Base-by-base conservation (phyloP, 64 coral and sea anemone species). In the Actinia equina region DNA sequence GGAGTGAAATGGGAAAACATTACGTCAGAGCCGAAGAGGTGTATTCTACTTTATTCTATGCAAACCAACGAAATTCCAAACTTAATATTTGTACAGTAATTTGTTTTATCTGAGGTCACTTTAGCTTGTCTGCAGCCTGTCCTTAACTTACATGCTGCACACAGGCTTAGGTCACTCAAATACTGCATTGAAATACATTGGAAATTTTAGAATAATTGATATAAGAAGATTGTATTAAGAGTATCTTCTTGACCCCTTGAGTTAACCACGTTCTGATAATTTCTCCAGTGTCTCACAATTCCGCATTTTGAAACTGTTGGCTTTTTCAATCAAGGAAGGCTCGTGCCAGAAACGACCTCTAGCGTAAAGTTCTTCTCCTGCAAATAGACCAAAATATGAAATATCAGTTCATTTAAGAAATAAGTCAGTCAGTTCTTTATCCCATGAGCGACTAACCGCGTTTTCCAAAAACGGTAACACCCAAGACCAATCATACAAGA, bases 341-440 rank as follows among this genome's bases (percentile, higher is more conserved):
- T 99, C 97, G 55, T 89, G 88, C 97, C 97, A 99, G 82, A 99
- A 99, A 37, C 93, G 88, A 6, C 90, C 97, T 56, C 97, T 83
- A 17, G 97, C 93, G 27, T 88, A 84, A 45, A 99, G 79, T 62
- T 99, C 93, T 83, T 99, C 93, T 54, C 86, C 96, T 98, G 60
- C 10, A 42, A 86, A 86, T 2, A 61, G 30, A 67, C 51, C 2
- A 83, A 69, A 65, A 9, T 5, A 57, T 57, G 55, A 57, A 57
- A 57, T 37, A 57, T 57, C 55, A 57, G 55, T 57, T 57, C 12
- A 1, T 2, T 12, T 2, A 57, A 57, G 55, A 12, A 57, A 49
- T 4, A 2, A 16, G 78, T 22, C 45, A 81, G 17, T 65, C 19
- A 9, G 19, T 37, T 37, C 1, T 37, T 0, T 37, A 37, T 37